Conservation (phyloP, 2,888 invertebrate genomes). For the Bombyx huttoni region DNA sequence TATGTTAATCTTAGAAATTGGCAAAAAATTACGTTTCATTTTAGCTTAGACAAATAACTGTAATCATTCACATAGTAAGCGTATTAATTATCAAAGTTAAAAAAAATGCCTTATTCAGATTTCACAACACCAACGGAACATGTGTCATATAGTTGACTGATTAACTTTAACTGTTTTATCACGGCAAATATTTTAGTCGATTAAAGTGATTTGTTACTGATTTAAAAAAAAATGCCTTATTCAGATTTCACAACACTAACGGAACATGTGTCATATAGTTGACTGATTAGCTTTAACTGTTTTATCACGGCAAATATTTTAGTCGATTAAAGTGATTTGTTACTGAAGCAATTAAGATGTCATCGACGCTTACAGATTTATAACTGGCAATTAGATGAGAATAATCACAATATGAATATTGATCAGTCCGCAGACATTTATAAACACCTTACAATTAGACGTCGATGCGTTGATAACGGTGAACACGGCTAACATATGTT, state of each 20-base stretch:
- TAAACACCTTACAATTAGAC: conserved; percentile 50
- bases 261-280: background rate
- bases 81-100: background rate
- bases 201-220: conserved; percentile 49
- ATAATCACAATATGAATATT: conserved; percentile 62
- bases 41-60: too few species aligned
- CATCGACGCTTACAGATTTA: conserved; percentile 58
- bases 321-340: conserved; percentile 47
- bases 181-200: conserved; percentile 35
- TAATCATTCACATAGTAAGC: background rate
- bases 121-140: background rate
- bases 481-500: conserved; percentile 18
- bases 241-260: conserved; percentile 1
- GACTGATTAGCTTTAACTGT: conserved; percentile 1
- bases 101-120: conserved; percentile 4
- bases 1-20: too few species aligned
- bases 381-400: conserved; percentile 57
- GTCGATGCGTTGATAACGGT: conserved; percentile 30
- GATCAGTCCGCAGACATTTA: conserved; percentile 47
- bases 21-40: too few species aligned
- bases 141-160: background rate
- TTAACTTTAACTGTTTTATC: conserved; percentile 6
- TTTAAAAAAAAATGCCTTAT: conserved; percentile 3
- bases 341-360: conserved; percentile 61
- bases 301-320: conserved; percentile 31